A percentile compares a stretch with the other conserved stretches of the same genome.
Evolutionary conservation across 2,113 vertebrate genomes (phyloP).

Genomic region (Plecotus auritus): DNA sequence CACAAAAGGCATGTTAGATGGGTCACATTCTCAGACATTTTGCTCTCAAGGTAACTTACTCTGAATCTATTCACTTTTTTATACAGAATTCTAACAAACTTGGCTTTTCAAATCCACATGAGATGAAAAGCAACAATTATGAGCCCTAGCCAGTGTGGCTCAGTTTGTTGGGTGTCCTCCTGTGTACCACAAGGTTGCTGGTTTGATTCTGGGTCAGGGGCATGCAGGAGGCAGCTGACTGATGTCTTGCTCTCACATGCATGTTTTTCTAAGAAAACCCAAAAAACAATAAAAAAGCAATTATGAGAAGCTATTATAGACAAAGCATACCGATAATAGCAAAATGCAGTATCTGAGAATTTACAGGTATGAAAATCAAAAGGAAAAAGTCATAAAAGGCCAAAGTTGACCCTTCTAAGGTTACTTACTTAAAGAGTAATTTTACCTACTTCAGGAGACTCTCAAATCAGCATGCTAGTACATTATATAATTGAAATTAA

Average conservation of each 20-base stretch:
- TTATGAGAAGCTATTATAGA: background rate
- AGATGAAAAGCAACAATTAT: constrained; percentile 18
- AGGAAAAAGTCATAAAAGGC: background rate
- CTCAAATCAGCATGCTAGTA: background rate
- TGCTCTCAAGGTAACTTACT: background rate
- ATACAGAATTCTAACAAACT: background rate
- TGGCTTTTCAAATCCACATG: background rate
- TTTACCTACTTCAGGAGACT: background rate
- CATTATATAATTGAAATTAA: background rate
- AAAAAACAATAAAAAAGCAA: background rate
- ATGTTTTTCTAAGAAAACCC: too few relatives aligned
- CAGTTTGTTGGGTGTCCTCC: too few relatives aligned
- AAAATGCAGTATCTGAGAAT: background rate
- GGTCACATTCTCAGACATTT: background rate
- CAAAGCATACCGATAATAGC: background rate
- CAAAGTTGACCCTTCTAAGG: background rate
- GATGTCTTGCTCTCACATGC: too few relatives aligned
- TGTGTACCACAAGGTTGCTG: too few relatives aligned
- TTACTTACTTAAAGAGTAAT: background rate
- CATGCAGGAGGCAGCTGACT: too few relatives aligned
- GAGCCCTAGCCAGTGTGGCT: background rate
- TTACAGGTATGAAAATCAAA: background rate
- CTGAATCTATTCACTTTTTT: background rate
- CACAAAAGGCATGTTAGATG: background rate
- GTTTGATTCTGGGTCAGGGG: too few relatives aligned